Evolutionary conservation across 2,113 vertebrate species (phyloP), one percentile per base, ranked within the genome.

Genomic region (Bambusicola thoracicus): DNA sequence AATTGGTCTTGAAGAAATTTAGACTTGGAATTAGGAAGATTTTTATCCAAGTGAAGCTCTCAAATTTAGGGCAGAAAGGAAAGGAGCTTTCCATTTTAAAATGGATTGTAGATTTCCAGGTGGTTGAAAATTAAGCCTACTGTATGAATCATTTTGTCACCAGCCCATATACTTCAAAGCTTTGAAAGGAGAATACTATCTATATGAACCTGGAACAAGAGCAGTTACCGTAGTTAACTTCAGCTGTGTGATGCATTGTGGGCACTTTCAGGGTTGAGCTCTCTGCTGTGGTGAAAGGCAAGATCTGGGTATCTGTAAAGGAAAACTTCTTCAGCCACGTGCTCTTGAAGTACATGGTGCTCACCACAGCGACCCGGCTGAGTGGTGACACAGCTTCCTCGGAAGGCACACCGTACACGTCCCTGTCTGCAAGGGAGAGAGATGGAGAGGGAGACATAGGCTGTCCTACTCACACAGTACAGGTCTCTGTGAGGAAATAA

Each of bases 301-400:
- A 97, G 86, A 97, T 96, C 94, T 98, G 98, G 0, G 98, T 98
- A 90, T 98, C 98, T 43, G 91, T 85, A 81, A 98, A 98, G 30
- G 98, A 97, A 89, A 99, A 99, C 79, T 97, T 98, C 55, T 98
- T 98, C 93, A 98, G 98, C 98, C 99, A 99, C 5, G 62, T 86
- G 32, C 98, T 98, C 92, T 97, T 98, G 96, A 99, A 99, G 61
- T 97, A 94, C 96, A 98, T 96, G 4, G 97, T 98, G 97, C 98
- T 99, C 81, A 99, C 95, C 58, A 99, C 87, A 2, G 97, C 89
- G 46, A 99, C 96, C 93, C 98, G 98, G 43, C 96, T 95, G 69
- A 97, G 77, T 0, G 94, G 87, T 0, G 95, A 85, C 8, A 53
- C 80, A 2, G 68, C 19, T 2, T 38, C 97, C 48, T 92, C 81